These are phyloP conservation scores for Tragelaphus strepsiceros DNA, from an alignment of 2,113 vertebrate genomes.

Conservation along the genomic window DNA sequence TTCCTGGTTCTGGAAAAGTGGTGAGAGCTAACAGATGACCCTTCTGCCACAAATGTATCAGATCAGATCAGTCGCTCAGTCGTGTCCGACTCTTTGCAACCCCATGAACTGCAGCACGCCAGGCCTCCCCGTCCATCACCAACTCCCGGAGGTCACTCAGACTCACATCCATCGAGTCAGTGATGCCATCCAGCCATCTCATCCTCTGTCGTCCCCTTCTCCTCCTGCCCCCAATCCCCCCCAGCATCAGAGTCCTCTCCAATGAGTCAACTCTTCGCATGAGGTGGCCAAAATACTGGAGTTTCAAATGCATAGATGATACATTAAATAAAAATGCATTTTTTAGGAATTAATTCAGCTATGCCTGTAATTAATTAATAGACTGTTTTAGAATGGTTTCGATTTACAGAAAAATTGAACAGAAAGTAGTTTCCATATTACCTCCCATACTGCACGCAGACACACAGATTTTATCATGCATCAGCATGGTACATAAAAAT, in stretches of 20 bases:
- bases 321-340: neutral
- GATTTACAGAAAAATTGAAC: neutral
- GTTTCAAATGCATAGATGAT: neutral
- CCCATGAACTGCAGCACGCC: too few relatives aligned
- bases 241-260: too few relatives aligned
- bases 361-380: neutral
- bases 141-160: too few relatives aligned
- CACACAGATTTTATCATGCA: neutral
- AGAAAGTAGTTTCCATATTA: neutral
- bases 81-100: too few relatives aligned
- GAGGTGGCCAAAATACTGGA: too few relatives aligned
- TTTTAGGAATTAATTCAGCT: neutral
- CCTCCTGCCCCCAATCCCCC: too few relatives aligned
- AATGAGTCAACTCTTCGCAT: too few relatives aligned
- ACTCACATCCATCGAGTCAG: too few relatives aligned
- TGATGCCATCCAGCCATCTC: too few relatives aligned
- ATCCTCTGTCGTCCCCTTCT: too few relatives aligned
- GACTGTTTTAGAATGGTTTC: neutral
- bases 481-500: neutral
- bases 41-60: neutral
- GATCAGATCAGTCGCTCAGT: too few relatives aligned
- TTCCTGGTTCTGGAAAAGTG: neutral
- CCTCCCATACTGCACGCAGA: neutral
- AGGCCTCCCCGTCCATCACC: too few relatives aligned
- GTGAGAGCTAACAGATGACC: neutral